Evolutionary conservation across 2,888 invertebrate species (phyloP).

Genomic region (Scaptomyza cyrtandrae): DNA sequence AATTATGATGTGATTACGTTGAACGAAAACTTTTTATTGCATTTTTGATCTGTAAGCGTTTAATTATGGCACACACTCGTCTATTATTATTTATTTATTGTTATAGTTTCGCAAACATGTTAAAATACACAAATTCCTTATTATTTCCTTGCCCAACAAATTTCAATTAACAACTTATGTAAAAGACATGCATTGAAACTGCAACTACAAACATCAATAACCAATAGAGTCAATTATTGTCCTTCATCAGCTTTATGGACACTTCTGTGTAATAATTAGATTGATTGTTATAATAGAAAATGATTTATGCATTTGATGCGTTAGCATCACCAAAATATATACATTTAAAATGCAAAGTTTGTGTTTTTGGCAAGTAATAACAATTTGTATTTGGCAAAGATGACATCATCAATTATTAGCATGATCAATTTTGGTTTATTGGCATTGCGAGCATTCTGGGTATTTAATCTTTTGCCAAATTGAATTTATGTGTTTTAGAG

Average conservation of each 20-base stretch:
- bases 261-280: constrained; percentile 24
- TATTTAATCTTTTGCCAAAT: constrained; percentile 45
- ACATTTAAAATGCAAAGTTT: too few relatives aligned
- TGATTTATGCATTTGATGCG: constrained; percentile 18
- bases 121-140: too few relatives aligned
- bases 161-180: not conserved
- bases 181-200: too few relatives aligned
- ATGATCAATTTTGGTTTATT: constrained; percentile 34
- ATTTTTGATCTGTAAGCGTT: not conserved
- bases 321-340: too few relatives aligned
- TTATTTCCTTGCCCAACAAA: too few relatives aligned
- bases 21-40: not conserved
- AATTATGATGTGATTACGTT: constrained; percentile 33
- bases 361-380: not conserved
- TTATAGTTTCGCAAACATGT: too few relatives aligned
- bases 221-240: not conserved
- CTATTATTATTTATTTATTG: too few relatives aligned
- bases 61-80: too few relatives aligned
- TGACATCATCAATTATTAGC: constrained; percentile 53
- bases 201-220: too few relatives aligned
- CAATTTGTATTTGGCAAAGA: constrained; percentile 20
- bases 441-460: constrained; percentile 16
- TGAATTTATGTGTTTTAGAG: constrained; percentile 57
- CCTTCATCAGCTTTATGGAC: not conserved
- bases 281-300: constrained; percentile 21